Percentiles rank a stretch among this genome's conserved stretches.
These are phyloP conservation scores for Melospiza melodia DNA, from an alignment of 2,113 vertebrate genomes.

Conservation along the genomic window DNA sequence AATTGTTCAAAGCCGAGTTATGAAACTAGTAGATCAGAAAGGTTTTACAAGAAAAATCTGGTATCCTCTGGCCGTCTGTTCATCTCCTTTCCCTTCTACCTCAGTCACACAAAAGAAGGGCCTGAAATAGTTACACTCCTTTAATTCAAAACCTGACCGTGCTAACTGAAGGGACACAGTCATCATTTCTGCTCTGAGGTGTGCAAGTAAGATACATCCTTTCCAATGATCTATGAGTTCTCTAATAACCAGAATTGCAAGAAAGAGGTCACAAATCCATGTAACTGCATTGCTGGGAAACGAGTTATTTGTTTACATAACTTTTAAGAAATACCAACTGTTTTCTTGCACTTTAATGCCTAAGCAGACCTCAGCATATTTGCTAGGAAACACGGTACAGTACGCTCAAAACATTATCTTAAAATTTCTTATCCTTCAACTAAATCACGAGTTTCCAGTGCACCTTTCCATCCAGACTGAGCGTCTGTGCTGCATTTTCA, in stretches of 20 bases:
- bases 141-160: neutral
- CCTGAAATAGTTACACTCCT: neutral
- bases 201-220: accelerated
- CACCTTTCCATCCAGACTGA: neutral
- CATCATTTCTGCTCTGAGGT: neutral
- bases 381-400: neutral
- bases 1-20: neutral
- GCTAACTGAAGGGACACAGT: neutral
- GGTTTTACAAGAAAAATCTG: neutral
- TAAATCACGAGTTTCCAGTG: neutral
- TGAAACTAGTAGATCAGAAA: neutral
- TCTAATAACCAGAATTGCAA: neutral
- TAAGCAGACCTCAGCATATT: neutral
- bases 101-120: neutral
- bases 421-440: neutral
- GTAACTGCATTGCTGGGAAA: neutral
- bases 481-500: neutral
- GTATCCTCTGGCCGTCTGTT: neutral
- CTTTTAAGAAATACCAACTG: neutral
- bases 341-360: neutral
- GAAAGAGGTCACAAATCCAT: neutral
- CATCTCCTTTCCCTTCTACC: neutral
- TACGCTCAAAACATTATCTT: neutral
- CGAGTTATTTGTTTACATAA: neutral
- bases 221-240: neutral